A percentile compares a stretch with the other conserved stretches of the same genome.
phyloP scores from a whole-genome alignment of 2,797 vertebrate genomes.

The Nothura maculosa region DNA sequence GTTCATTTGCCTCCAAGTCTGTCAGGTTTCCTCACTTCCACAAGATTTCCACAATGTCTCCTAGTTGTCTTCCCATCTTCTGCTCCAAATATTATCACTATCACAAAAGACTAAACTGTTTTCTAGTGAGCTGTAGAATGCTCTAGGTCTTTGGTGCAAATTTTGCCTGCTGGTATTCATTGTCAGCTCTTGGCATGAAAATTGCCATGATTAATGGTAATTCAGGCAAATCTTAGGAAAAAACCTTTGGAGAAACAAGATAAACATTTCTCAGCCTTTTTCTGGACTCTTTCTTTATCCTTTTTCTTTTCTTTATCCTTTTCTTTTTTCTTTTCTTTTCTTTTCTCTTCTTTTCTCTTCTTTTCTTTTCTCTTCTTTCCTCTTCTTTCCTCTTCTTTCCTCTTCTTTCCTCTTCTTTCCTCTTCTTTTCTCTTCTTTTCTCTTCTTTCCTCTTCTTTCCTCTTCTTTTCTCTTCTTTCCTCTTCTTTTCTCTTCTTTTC shows the following conservation, averaged over 20 bases:
- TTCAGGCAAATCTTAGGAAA: background rate
- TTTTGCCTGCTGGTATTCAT: background rate
- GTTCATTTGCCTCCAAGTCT: background rate
- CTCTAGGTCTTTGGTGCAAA: background rate
- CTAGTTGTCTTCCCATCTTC: background rate
- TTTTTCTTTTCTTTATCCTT: background rate
- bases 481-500: too few species aligned
- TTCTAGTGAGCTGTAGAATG: background rate
- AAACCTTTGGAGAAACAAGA: background rate
- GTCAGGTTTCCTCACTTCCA: background rate
- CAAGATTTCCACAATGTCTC: background rate
- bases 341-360: background rate
- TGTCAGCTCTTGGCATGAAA: background rate
- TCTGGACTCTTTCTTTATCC: accelerated
- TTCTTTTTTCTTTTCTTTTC: too few species aligned
- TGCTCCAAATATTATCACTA: background rate
- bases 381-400: too few species aligned
- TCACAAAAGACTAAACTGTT: background rate
- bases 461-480: background rate
- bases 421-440: background rate
- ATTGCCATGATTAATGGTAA: background rate
- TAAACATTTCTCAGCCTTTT: background rate
- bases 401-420: too few species aligned
- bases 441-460: background rate
- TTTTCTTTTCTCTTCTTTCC: background rate